Evolutionary conservation across 1,140 invertebrate genomes (phyloP).

Genomic region (Tetragnatha versicolor): DNA sequence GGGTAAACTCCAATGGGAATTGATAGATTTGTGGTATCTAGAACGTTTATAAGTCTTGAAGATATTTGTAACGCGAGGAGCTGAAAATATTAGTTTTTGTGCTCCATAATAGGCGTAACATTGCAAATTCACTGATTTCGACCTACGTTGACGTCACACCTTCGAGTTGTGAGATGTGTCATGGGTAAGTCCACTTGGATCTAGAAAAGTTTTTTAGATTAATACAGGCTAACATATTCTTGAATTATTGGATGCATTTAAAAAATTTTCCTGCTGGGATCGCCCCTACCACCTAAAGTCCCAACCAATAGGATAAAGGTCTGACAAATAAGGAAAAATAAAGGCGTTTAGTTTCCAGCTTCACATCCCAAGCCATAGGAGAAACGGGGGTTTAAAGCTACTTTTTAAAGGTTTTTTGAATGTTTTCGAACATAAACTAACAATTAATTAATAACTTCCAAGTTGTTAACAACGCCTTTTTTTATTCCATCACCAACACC

Average conservation of each 20-base stretch:
- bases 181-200: neutral
- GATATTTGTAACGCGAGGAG: too few relatives aligned
- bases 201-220: neutral
- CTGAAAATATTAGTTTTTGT: too few relatives aligned
- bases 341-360: neutral
- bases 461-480: neutral
- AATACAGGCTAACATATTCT: neutral
- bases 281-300: neutral
- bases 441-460: neutral
- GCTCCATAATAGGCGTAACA: too few relatives aligned
- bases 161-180: neutral
- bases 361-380: too few relatives aligned
- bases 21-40: too few relatives aligned
- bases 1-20: too few relatives aligned
- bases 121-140: too few relatives aligned
- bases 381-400: too few relatives aligned
- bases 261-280: neutral
- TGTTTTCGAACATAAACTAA: neutral
- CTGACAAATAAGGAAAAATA: neutral
- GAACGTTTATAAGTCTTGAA: too few relatives aligned
- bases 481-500: neutral
- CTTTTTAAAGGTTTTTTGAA: neutral
- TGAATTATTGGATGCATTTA: neutral
- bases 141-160: neutral
- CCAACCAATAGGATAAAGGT: neutral